Evolutionary conservation across 2,797 vertebrate species (phyloP).

Genomic region (Scarus forsteni): DNA sequence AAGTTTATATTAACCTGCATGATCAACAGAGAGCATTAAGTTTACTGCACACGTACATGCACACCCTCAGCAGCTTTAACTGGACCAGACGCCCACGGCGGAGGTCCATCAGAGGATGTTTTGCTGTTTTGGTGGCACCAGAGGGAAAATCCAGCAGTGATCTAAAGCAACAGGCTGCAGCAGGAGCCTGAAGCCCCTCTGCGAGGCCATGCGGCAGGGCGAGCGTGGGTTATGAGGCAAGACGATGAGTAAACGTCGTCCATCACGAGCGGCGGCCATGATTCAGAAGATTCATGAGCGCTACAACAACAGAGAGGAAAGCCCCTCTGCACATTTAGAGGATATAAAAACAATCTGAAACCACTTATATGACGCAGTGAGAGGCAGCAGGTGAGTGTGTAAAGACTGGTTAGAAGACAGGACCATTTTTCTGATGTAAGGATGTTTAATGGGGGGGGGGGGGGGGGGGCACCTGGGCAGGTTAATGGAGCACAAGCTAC

Average conservation of each 20-base stretch:
- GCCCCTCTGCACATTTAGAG: conserved; percentile 45
- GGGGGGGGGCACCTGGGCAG: conserved; percentile 5
- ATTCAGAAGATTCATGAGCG: conserved; percentile 77
- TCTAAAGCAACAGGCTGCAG: conserved; percentile 36
- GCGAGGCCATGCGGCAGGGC: conserved; percentile 33
- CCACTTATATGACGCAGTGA: conserved; percentile 62
- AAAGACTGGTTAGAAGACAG: conserved; percentile 37
- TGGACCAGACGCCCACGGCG: conserved; percentile 16
- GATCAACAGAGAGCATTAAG: no score
- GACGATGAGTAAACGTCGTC: conserved; percentile 70
- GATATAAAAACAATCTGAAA: conserved; percentile 78
- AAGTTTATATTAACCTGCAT: no score
- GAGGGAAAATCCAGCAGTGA: conserved; percentile 57
- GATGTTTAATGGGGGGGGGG: no score
- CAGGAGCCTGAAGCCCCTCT: conserved; percentile 39
- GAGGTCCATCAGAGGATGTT: conserved; percentile 51
- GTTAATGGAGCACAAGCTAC: conserved; percentile 21
- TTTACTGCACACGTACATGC: neutral
- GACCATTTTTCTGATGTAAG: conserved; percentile 51
- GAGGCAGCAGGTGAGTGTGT: conserved; percentile 37
- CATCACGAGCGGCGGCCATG: conserved; percentile 26
- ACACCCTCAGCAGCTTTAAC: conserved; percentile 9
- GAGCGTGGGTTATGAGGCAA: conserved; percentile 68
- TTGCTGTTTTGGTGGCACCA: conserved; percentile 50
- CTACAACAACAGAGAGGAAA: conserved; percentile 71